Percentiles rank a stretch among this genome's conserved stretches.
These are phyloP conservation scores for Tiliqua scincoides DNA, from an alignment of 2,113 vertebrate species.

Conservation along the genomic window DNA sequence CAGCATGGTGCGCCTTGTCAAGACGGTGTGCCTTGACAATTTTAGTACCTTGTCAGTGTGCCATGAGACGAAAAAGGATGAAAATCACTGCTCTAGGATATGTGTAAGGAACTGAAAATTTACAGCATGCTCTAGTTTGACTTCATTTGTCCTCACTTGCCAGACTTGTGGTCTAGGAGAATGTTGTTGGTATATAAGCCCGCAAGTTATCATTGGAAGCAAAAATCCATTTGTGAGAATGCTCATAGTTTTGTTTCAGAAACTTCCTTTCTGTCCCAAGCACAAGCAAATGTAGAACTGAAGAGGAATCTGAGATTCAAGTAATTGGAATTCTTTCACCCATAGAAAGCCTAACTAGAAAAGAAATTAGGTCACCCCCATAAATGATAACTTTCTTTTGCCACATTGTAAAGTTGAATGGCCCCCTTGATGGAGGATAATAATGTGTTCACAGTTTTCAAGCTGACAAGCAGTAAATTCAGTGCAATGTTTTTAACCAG, in stretches of 20 bases:
- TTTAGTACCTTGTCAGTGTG: no score
- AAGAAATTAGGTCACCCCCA: background rate
- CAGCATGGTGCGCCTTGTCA: no score
- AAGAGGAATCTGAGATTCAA: slow-evolving; percentile 34
- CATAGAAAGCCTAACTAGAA: slow-evolving; percentile 15
- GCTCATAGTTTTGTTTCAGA: background rate
- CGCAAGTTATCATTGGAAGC: background rate
- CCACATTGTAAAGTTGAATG: slow-evolving; percentile 43
- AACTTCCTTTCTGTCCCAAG: background rate
- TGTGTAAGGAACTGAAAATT: background rate
- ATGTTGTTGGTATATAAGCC: background rate
- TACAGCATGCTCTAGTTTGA: background rate
- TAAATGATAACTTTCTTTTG: slow-evolving; percentile 34
- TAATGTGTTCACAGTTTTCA: slow-evolving; percentile 44
- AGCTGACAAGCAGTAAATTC: slow-evolving; percentile 49
- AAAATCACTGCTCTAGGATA: background rate
- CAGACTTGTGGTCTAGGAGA: background rate
- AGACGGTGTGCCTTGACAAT: no score
- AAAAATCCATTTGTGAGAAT: background rate
- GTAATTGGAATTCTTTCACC: slow-evolving; percentile 19
- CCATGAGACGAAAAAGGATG: no score
- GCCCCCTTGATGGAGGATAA: slow-evolving; percentile 37
- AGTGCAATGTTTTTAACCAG: slow-evolving; percentile 14
- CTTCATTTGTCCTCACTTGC: background rate
- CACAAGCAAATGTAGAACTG: slow-evolving; percentile 10